These are phyloP conservation scores for Tetropium fuscum DNA, from an alignment of 2,888 invertebrate genomes.

Conservation along the genomic window DNA sequence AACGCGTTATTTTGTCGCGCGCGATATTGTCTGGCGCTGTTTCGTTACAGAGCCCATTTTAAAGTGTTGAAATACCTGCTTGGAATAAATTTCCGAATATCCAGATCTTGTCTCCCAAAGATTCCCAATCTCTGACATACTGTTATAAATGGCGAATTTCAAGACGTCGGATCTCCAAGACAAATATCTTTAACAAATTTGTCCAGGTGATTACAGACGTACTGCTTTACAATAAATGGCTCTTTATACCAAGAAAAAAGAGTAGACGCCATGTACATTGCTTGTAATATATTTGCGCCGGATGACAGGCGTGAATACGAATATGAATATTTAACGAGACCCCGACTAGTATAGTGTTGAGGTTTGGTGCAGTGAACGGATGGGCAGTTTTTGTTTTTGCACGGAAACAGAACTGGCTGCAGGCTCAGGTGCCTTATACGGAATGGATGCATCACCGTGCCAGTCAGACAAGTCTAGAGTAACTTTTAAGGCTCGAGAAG, in stretches of 20 bases:
- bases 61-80: no score
- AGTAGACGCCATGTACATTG: conserved; percentile 19
- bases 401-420: conserved; percentile 37
- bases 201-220: no score
- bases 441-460: conserved; percentile 39
- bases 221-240: conserved; percentile 9
- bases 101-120: no score
- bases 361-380: conserved; percentile 43
- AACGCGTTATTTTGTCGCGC: no score
- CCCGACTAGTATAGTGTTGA: conserved; percentile 36
- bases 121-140: no score
- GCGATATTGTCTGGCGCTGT: no score
- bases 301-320: conserved; percentile 29
- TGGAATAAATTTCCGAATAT: no score
- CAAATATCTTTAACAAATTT: no score
- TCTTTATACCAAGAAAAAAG: conserved; percentile 1
- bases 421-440: conserved; percentile 41
- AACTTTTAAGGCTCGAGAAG: no score
- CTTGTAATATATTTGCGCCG: conserved; percentile 30
- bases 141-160: no score
- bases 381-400: conserved; percentile 38
- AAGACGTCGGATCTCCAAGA: no score
- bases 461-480: conserved; percentile 38
- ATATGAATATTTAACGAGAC: conserved; percentile 35
- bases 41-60: no score